phyloP scores from a whole-genome alignment of 64 coral and sea anemone species.

The Pachyseris speciosa region DNA sequence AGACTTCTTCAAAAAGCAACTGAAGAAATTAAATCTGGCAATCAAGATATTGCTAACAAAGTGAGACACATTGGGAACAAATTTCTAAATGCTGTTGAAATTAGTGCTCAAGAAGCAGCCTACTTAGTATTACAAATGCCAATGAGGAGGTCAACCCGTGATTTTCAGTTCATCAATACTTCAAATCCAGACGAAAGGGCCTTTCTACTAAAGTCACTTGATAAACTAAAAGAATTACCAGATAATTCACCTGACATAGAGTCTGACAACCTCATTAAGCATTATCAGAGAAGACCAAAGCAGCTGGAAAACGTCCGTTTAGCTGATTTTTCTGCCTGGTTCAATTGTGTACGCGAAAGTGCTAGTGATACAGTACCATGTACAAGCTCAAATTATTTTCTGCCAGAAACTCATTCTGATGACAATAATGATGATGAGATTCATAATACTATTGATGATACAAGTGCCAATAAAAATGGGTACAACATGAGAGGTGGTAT shows the following conservation, averaged over 20 bases:
- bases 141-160: constrained; percentile 29
- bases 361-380: constrained; percentile 2
- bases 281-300: too few relatives aligned
- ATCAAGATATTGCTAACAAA: not conserved
- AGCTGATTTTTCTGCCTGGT: too few relatives aligned
- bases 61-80: constrained; percentile 43
- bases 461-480: constrained; percentile 46
- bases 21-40: not conserved
- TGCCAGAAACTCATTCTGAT: constrained; percentile 39
- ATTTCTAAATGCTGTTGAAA: constrained; percentile 71
- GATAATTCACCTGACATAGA: constrained; percentile 77
- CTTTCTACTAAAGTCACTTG: constrained; percentile 59
- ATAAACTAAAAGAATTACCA: constrained; percentile 77
- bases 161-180: constrained; percentile 69
- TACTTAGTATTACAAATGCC: constrained; percentile 66
- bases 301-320: too few relatives aligned
- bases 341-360: constrained; percentile 20
- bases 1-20: constrained; percentile 51
- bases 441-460: constrained; percentile 48
- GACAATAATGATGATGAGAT: constrained; percentile 55
- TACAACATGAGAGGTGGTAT: constrained; percentile 51
- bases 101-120: constrained; percentile 73
- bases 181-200: constrained; percentile 64
- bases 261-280: too few relatives aligned
- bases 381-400: constrained; percentile 34